These are phyloP conservation scores for Dreissena polymorpha DNA, from an alignment of 1,140 invertebrate species.

Conservation along the genomic window DNA sequence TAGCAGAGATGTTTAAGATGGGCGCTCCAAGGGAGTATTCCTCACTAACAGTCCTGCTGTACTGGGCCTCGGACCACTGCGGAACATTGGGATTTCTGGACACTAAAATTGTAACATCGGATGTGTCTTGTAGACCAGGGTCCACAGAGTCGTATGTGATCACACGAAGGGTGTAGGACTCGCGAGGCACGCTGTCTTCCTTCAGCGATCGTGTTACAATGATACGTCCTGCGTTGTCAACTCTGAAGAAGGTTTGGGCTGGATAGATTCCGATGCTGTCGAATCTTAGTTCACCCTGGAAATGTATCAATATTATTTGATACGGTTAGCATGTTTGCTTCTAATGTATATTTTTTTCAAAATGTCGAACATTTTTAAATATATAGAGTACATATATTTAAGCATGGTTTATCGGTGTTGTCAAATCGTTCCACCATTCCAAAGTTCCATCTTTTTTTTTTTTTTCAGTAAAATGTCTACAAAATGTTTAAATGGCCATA, in stretches of 20 bases:
- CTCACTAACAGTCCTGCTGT: slow-evolving; percentile 75
- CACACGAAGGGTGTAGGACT: slow-evolving; percentile 84
- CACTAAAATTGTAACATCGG: slow-evolving; percentile 90
- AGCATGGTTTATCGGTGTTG: no score
- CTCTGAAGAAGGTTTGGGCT: slow-evolving; percentile 62
- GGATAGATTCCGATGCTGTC: slow-evolving; percentile 63
- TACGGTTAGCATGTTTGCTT: neutral
- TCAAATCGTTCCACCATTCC: no score
- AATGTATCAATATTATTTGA: neutral
- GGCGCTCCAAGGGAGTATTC: slow-evolving; percentile 40
- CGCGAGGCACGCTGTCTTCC: slow-evolving; percentile 56
- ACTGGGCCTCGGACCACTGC: slow-evolving; percentile 88
- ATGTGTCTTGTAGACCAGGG: slow-evolving; percentile 89
- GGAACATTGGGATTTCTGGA: slow-evolving; percentile 87
- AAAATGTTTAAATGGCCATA: no score
- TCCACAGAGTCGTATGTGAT: slow-evolving; percentile 93
- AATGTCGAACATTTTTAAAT: no score
- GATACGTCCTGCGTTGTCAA: slow-evolving; percentile 63
- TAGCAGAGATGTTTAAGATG: slow-evolving; percentile 54
- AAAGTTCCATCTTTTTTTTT: no score
- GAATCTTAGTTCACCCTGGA: slow-evolving; percentile 62
- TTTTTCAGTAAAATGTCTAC: no score
- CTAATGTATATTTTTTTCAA: no score
- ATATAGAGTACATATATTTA: no score
- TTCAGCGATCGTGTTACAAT: slow-evolving; percentile 54